Conservation (phyloP, 64 coral and sea anemone species). For the Astreopora myriophthalma region DNA sequence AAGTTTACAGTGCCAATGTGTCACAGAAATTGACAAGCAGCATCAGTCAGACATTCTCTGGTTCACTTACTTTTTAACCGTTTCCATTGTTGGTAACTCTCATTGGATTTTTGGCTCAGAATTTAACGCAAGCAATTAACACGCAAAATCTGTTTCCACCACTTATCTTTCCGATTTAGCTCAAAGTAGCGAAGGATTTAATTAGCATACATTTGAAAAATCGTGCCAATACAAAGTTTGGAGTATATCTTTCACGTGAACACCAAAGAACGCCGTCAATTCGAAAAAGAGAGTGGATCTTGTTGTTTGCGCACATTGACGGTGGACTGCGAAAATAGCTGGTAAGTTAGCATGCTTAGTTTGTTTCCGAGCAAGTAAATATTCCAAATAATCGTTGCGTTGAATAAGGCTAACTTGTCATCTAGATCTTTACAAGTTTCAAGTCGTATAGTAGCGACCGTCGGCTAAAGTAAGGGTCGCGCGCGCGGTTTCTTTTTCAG, state of each 20-base stretch:
- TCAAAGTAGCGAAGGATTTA: neutral
- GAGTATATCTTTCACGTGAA: conserved; percentile 4
- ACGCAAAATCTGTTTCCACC: neutral
- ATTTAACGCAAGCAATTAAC: neutral
- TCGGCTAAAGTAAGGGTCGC: too few species aligned
- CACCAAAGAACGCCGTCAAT: neutral
- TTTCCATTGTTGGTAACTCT: neutral
- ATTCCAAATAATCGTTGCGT: too few species aligned
- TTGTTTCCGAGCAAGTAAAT: neutral
- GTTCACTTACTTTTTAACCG: neutral
- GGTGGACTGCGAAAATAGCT: neutral
- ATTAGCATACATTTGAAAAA: conserved; percentile 8
- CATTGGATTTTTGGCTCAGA: neutral
- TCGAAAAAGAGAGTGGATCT: neutral
- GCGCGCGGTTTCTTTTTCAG: too few species aligned
- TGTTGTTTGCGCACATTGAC: neutral
- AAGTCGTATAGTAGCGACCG: too few species aligned
- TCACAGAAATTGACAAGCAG: neutral
- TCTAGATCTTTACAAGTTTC: too few species aligned
- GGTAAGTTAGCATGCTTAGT: neutral
- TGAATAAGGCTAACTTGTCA: too few species aligned
- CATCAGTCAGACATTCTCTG: neutral
- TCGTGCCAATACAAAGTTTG: neutral
- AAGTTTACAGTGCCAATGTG: neutral
- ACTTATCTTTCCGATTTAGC: neutral